Percentiles rank a stretch among this genome's conserved stretches.
phyloP scores from a whole-genome alignment of 2,113 vertebrate genomes.

The Clarias gariepinus region DNA sequence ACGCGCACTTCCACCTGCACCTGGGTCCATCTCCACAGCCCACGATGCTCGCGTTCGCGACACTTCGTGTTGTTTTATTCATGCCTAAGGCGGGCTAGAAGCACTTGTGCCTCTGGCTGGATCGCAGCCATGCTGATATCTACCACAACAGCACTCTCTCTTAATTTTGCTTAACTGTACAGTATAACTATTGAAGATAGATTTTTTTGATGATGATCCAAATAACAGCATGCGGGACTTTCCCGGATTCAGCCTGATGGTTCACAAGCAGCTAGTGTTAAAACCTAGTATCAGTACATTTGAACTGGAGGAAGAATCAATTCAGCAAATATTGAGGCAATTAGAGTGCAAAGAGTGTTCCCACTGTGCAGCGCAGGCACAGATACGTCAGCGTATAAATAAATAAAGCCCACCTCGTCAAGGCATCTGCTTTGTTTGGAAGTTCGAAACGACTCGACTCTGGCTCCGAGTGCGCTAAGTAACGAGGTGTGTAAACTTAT shows the following conservation, averaged over 20 bases:
- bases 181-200: background rate
- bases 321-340: slow-evolving; percentile 74
- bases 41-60: too few species aligned
- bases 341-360: slow-evolving; percentile 57
- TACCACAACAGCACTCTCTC: too few species aligned
- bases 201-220: background rate
- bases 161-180: background rate
- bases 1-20: too few species aligned
- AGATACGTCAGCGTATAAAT: slow-evolving; percentile 65
- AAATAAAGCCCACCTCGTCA: slow-evolving; percentile 52
- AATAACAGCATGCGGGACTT: too few species aligned
- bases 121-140: too few species aligned
- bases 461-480: slow-evolving; percentile 63
- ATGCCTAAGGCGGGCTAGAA: too few species aligned
- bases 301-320: slow-evolving; percentile 67
- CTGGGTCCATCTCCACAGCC: too few species aligned
- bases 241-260: background rate
- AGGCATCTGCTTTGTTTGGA: slow-evolving; percentile 33
- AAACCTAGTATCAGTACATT: slow-evolving; percentile 25
- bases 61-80: too few species aligned
- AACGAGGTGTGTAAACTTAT: slow-evolving; percentile 73
- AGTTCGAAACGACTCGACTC: slow-evolving; percentile 29
- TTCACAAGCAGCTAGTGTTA: slow-evolving; percentile 29
- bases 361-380: slow-evolving; percentile 18
- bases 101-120: too few species aligned